Evolutionary conservation across 2,797 vertebrate genomes (phyloP).

Genomic region (Hydrolagus colliei): DNA sequence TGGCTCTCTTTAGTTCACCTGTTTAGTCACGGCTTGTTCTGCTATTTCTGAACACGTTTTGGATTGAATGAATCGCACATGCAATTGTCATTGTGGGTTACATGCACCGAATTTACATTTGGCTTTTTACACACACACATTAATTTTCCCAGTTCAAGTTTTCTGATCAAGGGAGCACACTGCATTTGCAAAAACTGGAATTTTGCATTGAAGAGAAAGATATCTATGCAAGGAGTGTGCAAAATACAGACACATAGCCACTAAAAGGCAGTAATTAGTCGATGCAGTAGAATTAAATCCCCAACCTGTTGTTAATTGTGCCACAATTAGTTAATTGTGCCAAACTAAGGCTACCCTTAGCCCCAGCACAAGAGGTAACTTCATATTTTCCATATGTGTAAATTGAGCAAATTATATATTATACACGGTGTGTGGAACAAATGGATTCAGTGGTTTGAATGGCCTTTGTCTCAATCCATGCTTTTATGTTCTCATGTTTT

Average conservation of each 20-base stretch:
- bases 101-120: neutral
- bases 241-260: neutral
- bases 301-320: neutral
- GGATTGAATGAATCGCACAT: neutral
- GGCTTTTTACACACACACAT: neutral
- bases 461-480: neutral
- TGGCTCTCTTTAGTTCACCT: neutral
- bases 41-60: neutral
- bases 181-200: neutral
- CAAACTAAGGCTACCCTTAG: neutral
- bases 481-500: neutral
- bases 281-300: neutral
- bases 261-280: neutral
- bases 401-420: neutral
- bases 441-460: neutral
- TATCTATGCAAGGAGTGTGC: too few relatives aligned
- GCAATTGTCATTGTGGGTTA: too few relatives aligned
- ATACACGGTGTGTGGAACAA: neutral
- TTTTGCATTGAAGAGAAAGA: neutral
- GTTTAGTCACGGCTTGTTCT: neutral
- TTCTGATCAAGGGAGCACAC: neutral
- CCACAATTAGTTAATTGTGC: neutral
- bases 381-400: neutral
- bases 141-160: neutral
- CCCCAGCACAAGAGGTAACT: neutral